Conservation (phyloP, 2,113 vertebrate species). For the Pseudorasbora parva region DNA sequence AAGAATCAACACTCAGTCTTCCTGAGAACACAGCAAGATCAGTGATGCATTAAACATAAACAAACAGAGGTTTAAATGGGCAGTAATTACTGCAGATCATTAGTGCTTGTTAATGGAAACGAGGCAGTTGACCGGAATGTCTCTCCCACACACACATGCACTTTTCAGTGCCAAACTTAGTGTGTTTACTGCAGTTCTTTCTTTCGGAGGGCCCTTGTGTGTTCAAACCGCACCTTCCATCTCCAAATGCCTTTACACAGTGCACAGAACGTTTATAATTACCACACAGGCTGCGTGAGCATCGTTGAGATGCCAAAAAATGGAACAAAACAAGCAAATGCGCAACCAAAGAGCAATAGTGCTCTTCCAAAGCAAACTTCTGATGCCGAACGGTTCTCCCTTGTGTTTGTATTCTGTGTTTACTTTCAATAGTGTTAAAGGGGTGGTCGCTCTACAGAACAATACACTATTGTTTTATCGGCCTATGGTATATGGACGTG, state of each 20-base stretch:
- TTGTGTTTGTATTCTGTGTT: slow-evolving; percentile 2
- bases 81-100: slow-evolving; percentile 71
- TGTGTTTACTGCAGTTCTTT: slow-evolving; percentile 7
- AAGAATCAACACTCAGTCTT: slow-evolving; percentile 12
- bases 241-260: slow-evolving; percentile 20
- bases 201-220: background rate
- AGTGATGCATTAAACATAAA: slow-evolving; percentile 67
- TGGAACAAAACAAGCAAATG: background rate
- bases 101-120: slow-evolving; percentile 67
- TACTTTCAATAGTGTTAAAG: slow-evolving; percentile 28
- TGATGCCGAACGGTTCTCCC: background rate
- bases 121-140: slow-evolving; percentile 62
- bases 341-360: slow-evolving; percentile 1
- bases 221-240: slow-evolving; percentile 23
- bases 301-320: slow-evolving; percentile 18
- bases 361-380: slow-evolving; percentile 24
- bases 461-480: slow-evolving; percentile 18
- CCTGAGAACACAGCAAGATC: slow-evolving; percentile 62
- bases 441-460: background rate
- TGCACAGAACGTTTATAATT: slow-evolving; percentile 30
- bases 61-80: slow-evolving; percentile 64
- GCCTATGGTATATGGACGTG: background rate
- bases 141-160: slow-evolving; percentile 40
- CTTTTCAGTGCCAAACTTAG: slow-evolving; percentile 13
- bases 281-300: slow-evolving; percentile 1